phyloP scores from a whole-genome alignment of 2,113 vertebrate species.

The Recurvirostra avosetta region DNA sequence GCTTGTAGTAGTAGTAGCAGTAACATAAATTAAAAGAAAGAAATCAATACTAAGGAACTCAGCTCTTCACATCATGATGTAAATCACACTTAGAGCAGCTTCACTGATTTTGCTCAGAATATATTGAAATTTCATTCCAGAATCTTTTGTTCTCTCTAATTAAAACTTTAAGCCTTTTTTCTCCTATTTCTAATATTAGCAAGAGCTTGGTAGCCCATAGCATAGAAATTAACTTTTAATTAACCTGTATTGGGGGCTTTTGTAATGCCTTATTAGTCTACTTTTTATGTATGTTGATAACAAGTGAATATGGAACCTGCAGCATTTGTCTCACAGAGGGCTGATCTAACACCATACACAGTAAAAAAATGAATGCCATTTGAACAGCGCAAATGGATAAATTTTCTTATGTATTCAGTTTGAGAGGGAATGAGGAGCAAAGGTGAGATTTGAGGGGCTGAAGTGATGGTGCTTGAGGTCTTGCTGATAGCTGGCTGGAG shows the following conservation, averaged over 20 bases:
- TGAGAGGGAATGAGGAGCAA: neutral
- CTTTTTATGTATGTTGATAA: neutral
- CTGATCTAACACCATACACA: neutral
- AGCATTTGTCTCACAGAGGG: neutral
- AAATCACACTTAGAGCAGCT: neutral
- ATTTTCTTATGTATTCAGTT: neutral
- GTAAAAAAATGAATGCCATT: neutral
- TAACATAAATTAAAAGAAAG: neutral
- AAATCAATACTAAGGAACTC: neutral
- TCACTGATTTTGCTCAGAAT: neutral
- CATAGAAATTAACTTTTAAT: neutral
- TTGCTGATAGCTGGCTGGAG: neutral
- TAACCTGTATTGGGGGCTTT: neutral
- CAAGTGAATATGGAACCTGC: neutral
- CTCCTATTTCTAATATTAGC: neutral
- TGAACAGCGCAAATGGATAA: neutral
- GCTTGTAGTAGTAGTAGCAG: neutral
- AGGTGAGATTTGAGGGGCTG: neutral
- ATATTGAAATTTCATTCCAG: neutral
- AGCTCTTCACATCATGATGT: neutral
- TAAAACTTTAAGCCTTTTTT: neutral
- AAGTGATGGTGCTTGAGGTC: fast-evolving
- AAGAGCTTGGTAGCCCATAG: neutral
- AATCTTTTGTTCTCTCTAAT: neutral
- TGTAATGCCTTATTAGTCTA: neutral